Conservation (phyloP, 2,113 vertebrate species). For the Tringa solitaria region DNA sequence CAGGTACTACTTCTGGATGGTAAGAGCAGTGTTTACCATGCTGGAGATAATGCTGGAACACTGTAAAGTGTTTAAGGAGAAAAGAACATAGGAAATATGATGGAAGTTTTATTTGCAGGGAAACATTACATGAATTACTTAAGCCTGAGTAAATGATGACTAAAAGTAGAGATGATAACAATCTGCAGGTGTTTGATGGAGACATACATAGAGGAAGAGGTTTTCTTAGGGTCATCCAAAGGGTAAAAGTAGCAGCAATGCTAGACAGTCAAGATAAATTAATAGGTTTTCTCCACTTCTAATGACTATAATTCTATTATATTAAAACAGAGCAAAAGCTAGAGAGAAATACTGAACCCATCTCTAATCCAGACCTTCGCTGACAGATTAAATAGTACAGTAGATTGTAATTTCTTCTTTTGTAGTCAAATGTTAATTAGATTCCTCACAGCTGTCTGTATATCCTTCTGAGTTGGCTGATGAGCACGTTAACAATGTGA, state of each 20-base stretch:
- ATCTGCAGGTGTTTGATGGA: constrained; percentile 1
- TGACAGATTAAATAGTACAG: constrained; percentile 25
- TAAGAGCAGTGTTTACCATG: background rate
- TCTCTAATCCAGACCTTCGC: constrained; percentile 13
- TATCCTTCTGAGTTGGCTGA: constrained; percentile 21
- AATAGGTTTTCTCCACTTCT: background rate
- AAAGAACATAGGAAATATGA: background rate
- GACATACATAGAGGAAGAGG: background rate
- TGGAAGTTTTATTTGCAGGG: background rate
- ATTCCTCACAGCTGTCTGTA: constrained; percentile 40
- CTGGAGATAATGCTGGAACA: background rate
- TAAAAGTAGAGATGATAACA: background rate
- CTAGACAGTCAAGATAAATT: background rate
- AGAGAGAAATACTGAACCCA: background rate
- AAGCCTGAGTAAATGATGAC: background rate
- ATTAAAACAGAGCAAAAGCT: background rate
- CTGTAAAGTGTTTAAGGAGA: background rate
- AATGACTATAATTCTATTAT: background rate
- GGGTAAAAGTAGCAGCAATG: background rate
- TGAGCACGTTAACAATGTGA: constrained; percentile 29
- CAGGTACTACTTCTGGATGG: background rate
- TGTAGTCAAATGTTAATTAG: constrained; percentile 56
- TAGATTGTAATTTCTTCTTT: constrained; percentile 44
- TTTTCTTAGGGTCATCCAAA: constrained; percentile 17
- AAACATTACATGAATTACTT: background rate